phyloP scores from a whole-genome alignment of 2,113 vertebrate species.

The Prionailurus bengalensis region DNA sequence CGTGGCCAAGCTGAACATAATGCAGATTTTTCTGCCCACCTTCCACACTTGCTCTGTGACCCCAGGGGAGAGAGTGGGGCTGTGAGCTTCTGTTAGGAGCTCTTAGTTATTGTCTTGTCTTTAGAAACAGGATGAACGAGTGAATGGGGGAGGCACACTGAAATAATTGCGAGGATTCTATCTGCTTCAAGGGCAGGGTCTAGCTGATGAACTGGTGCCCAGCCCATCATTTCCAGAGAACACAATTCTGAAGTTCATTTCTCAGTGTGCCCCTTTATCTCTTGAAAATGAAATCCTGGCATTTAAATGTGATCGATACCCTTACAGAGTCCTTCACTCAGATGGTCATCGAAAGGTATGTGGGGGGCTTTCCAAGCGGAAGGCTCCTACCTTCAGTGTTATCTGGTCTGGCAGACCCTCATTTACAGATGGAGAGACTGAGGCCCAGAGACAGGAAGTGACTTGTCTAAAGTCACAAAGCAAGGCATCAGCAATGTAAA shows the following conservation, averaged over 20 bases:
- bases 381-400: not conserved
- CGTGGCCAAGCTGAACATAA: not conserved
- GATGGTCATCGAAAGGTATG: not conserved
- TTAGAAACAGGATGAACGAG: conserved; percentile 24
- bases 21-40: not conserved
- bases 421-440: not conserved
- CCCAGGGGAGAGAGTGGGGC: not conserved
- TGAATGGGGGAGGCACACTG: not conserved
- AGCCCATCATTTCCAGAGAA: not conserved
- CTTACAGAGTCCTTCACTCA: not conserved
- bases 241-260: not conserved
- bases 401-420: not conserved
- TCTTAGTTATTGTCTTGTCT: not conserved
- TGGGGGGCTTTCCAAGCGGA: not conserved
- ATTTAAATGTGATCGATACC: conserved; percentile 22
- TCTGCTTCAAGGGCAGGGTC: not conserved
- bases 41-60: not conserved
- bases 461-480: not conserved
- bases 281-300: not conserved
- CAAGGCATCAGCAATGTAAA: not conserved
- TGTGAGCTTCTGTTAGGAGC: conserved; percentile 1
- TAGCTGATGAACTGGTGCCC: not conserved
- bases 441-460: not conserved
- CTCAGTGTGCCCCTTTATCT: not conserved
- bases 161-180: not conserved